Conservation (phyloP, 2,113 vertebrate genomes). For the Mugil cephalus region DNA sequence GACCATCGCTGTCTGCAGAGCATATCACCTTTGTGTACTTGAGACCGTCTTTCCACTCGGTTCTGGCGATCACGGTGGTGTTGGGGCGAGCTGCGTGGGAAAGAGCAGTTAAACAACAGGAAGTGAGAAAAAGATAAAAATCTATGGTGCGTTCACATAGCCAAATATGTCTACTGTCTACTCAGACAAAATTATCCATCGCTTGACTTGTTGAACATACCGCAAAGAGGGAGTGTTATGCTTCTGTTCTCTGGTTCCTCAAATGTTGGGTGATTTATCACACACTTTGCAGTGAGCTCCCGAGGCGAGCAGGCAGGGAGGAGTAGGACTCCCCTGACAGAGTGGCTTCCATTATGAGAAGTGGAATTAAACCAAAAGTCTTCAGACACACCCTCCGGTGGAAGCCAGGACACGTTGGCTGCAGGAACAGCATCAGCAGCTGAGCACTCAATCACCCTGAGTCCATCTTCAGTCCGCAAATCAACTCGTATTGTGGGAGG, state of each 20-base stretch:
- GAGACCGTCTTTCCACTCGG: constrained; percentile 55
- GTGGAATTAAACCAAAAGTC: constrained; percentile 65
- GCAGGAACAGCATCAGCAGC: constrained; percentile 71
- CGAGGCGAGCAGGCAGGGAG: constrained; percentile 71
- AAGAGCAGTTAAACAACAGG: constrained; percentile 28
- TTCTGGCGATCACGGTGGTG: constrained; percentile 59
- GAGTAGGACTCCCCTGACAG: constrained; percentile 71
- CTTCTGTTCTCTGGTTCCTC: constrained; percentile 63
- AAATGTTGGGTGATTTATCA: constrained; percentile 77
- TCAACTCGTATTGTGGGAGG: constrained; percentile 69
- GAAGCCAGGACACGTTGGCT: constrained; percentile 80
- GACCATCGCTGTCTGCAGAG: constrained; percentile 59
- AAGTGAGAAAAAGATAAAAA: constrained; percentile 24
- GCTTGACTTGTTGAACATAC: constrained; percentile 69
- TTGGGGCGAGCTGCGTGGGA: constrained; percentile 64
- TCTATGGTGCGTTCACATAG: background rate
- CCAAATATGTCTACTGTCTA: constrained; percentile 11
- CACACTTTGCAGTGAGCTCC: constrained; percentile 70
- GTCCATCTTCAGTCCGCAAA: constrained; percentile 49
- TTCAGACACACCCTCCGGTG: constrained; percentile 68
- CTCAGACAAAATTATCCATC: constrained; percentile 41
- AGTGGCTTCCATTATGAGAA: constrained; percentile 72
- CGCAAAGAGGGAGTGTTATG: constrained; percentile 71
- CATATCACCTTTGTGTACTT: constrained; percentile 68
- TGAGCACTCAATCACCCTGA: constrained; percentile 73